Conservation (phyloP, 2,888 invertebrate species). For the Boloria selene region DNA sequence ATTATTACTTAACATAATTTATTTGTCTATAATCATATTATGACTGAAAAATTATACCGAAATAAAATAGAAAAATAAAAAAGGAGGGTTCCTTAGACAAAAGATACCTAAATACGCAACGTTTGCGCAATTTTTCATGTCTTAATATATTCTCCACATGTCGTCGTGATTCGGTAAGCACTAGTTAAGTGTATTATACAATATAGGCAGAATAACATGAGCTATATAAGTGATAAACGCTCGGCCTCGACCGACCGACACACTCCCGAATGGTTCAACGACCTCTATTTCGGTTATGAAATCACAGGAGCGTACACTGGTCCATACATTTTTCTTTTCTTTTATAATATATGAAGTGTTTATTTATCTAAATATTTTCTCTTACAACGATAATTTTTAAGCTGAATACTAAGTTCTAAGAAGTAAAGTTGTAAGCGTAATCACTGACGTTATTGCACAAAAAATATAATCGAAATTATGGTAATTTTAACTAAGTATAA, state of each 20-base stretch:
- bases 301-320: slow-evolving; percentile 28
- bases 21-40: too few species aligned
- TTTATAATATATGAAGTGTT: neutral
- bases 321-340: slow-evolving; percentile 1
- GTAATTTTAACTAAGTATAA: too few species aligned
- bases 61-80: neutral
- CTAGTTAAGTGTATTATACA: slow-evolving; percentile 18
- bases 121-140: neutral
- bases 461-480: too few species aligned
- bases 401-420: too few species aligned
- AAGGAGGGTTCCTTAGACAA: neutral
- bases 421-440: too few species aligned
- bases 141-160: slow-evolving; percentile 22
- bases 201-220: slow-evolving; percentile 39
- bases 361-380: too few species aligned
- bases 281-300: slow-evolving; percentile 73
- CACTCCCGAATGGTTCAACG: slow-evolving; percentile 68
- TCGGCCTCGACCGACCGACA: slow-evolving; percentile 80
- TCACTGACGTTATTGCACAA: too few species aligned
- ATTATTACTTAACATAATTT: too few species aligned
- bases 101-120: slow-evolving; percentile 1
- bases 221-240: slow-evolving; percentile 63
- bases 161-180: slow-evolving; percentile 15
- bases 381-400: too few species aligned
- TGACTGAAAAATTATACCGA: too few species aligned